Evolutionary conservation across 2,888 invertebrate genomes (phyloP).

Genomic region (Rutpela maculata): DNA sequence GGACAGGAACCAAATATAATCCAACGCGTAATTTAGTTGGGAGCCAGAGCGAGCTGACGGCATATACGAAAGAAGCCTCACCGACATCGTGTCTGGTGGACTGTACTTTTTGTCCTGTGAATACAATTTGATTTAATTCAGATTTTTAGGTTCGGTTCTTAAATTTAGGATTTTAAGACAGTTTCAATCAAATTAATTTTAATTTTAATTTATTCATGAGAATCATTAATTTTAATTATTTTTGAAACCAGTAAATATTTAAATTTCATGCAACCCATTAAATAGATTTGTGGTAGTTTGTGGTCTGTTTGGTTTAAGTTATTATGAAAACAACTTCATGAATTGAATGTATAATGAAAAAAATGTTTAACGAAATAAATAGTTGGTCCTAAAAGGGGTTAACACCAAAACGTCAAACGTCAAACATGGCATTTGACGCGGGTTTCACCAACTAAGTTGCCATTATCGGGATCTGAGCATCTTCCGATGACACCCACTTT

Average conservation of each 20-base stretch:
- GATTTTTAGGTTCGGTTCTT: background rate
- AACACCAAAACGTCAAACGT: too few species aligned
- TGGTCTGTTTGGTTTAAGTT: background rate
- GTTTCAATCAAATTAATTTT: background rate
- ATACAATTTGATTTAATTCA: background rate
- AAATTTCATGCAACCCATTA: background rate
- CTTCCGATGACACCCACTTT: too few species aligned
- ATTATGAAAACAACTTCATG: too few species aligned
- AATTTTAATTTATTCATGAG: background rate
- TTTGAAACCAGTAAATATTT: background rate
- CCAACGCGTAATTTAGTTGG: slow-evolving; percentile 67
- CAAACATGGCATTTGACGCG: too few species aligned
- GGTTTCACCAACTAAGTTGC: too few species aligned
- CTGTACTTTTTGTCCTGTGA: background rate
- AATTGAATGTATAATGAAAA: too few species aligned
- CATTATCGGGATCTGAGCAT: too few species aligned
- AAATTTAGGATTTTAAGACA: too few species aligned
- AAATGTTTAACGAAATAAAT: too few species aligned
- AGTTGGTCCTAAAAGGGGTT: too few species aligned
- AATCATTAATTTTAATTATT: background rate
- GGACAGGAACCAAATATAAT: slow-evolving; percentile 72
- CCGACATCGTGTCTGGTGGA: background rate
- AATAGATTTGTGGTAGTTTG: background rate
- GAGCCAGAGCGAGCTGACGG: slow-evolving; percentile 9
- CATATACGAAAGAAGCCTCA: slow-evolving; percentile 8